A percentile compares a stretch with the other conserved stretches of the same genome.
These are phyloP conservation scores for Diplodus puntazzo DNA, from an alignment of 2,797 vertebrate genomes.

Conservation along the genomic window DNA sequence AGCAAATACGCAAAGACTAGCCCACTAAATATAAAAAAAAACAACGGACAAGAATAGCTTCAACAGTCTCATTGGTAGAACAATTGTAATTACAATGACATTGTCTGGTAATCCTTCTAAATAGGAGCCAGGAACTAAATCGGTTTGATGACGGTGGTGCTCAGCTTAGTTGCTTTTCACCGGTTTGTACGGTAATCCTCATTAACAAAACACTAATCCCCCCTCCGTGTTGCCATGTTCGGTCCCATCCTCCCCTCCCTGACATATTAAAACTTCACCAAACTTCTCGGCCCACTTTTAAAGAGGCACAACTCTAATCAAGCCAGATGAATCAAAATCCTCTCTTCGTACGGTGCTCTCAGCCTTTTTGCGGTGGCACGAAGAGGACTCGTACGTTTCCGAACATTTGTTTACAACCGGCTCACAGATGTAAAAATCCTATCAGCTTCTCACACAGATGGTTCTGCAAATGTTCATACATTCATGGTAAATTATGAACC, in stretches of 20 bases:
- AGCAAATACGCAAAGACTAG: constrained; percentile 18
- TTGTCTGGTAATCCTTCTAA: constrained; percentile 85
- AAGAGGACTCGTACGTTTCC: constrained; percentile 30
- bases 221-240: constrained; percentile 48
- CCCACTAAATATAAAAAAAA: constrained; percentile 30
- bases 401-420: constrained; percentile 56
- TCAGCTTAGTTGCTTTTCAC: constrained; percentile 74
- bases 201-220: constrained; percentile 80
- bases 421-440: constrained; percentile 55
- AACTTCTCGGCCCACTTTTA: constrained; percentile 64
- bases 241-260: background rate
- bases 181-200: constrained; percentile 78
- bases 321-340: constrained; percentile 26
- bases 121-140: constrained; percentile 79
- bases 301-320: constrained; percentile 7
- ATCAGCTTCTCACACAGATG: constrained; percentile 31
- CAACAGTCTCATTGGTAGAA: constrained; percentile 72
- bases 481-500: constrained; percentile 50
- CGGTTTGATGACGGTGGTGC: constrained; percentile 74
- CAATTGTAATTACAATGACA: constrained; percentile 82
- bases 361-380: background rate
- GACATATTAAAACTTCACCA: constrained; percentile 56
- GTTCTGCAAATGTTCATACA: constrained; percentile 29
- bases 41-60: constrained; percentile 65
- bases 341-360: background rate